These are phyloP conservation scores for Crocallis elinguaria DNA, from an alignment of 2,888 invertebrate genomes.

Conservation along the genomic window DNA sequence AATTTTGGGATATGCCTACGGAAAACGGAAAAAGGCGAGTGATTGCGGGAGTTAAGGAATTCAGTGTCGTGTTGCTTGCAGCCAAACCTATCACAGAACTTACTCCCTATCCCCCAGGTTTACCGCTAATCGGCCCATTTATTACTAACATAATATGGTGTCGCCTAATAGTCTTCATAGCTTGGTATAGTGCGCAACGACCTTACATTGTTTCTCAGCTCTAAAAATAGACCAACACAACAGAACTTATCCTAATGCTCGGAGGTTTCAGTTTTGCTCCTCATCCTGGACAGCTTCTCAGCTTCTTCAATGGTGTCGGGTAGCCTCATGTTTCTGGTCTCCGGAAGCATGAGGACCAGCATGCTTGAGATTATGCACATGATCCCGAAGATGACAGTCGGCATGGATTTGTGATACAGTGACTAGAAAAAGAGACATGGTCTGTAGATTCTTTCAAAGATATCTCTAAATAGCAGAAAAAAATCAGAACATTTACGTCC, in stretches of 20 bases:
- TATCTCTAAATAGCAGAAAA: too few species aligned
- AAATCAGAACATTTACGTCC: too few species aligned
- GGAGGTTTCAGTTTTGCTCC: slow-evolving; percentile 50
- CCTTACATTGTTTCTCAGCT: slow-evolving; percentile 1
- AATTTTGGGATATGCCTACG: too few species aligned
- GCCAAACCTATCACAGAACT: too few species aligned
- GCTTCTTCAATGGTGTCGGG: slow-evolving; percentile 90
- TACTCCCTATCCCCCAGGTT: too few species aligned
- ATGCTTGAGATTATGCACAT: slow-evolving; percentile 86
- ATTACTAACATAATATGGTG: too few species aligned
- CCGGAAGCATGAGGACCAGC: slow-evolving; percentile 88
- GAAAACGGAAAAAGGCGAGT: too few species aligned
- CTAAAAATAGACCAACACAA: slow-evolving; percentile 2
- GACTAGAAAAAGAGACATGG: slow-evolving; percentile 55
- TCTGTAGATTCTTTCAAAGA: neutral
- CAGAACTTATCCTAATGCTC: slow-evolving; percentile 17
- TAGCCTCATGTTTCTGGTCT: slow-evolving; percentile 87
- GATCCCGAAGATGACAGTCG: slow-evolving; percentile 86
- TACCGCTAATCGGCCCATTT: too few species aligned
- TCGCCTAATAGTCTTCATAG: too few species aligned
- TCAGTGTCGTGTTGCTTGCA: too few species aligned
- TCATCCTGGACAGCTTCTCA: slow-evolving; percentile 75
- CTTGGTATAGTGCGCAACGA: neutral
- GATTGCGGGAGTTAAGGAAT: too few species aligned
- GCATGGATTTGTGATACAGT: slow-evolving; percentile 79